Evolutionary conservation across 2,113 vertebrate species (phyloP), one percentile per base, ranked within the genome.

Genomic region (Ploceus nigricollis): DNA sequence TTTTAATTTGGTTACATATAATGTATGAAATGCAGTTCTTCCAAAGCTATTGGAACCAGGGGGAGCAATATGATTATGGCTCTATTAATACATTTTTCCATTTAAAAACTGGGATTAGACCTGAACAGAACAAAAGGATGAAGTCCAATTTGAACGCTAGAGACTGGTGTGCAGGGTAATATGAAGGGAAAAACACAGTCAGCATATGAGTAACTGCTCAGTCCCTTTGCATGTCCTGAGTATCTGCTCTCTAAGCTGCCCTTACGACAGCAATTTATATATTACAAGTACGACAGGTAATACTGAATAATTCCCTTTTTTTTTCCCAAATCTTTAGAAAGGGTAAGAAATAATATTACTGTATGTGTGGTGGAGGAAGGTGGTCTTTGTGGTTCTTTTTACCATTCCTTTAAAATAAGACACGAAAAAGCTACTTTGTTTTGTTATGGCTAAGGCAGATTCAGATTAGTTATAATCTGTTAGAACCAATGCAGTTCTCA

Each of bases 1-100:
- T 93, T 94, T 96, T 96, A 94, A 92, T 92, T 92, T 93, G 60
- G 85, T 78, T 78, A 75, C 68, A 1, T 83, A 66, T 86, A 86
- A 77, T 71, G 50, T 44, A 66, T 53, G 48, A 92, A 91, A 88
- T 1, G 13, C 71, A 53, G 15, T 45, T 89, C 76, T 90, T 94
- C 87, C 30, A 23, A 88, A 90, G 88, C 85, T 96, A 87, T 89
- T 88, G 90, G 82, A 96, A 90, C 71, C 76, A 78, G 64, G 78
- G 75, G 90, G 71, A 95, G 28, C 64, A 83, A 92, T 86, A 68
- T 64, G 47, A 60, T 92, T 96, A 92, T 58, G 22, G 90, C 11
- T 86, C 40, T 66, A 53, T 88, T 93, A 90, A 93, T 82, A 85
- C 17, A 76, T 78, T 87, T 94, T 96, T 75, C 71, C 56, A 17